Evolutionary conservation across 2,113 vertebrate species (phyloP).

Genomic region (Sander vitreus): DNA sequence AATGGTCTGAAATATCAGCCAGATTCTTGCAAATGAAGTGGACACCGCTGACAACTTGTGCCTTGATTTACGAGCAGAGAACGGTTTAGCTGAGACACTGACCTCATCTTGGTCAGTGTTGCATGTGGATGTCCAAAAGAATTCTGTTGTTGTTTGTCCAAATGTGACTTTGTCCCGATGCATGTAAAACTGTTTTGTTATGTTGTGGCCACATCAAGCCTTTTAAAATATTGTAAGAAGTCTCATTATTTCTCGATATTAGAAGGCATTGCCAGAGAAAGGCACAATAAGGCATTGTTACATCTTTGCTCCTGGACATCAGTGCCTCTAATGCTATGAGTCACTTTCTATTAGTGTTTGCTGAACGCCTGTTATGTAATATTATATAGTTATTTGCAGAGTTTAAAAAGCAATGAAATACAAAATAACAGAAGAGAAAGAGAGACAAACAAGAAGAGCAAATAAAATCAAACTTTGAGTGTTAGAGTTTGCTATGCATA

Average conservation of each 20-base stretch:
- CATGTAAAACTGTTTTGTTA: slow-evolving; percentile 29
- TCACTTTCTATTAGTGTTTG: slow-evolving; percentile 10
- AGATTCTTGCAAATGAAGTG: slow-evolving; percentile 64
- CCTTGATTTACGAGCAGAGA: slow-evolving; percentile 66
- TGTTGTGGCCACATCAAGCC: slow-evolving; percentile 17
- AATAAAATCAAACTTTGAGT: not conserved
- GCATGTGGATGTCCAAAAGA: slow-evolving; percentile 46
- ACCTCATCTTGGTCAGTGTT: slow-evolving; percentile 64
- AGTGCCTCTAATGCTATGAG: not conserved
- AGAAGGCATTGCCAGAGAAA: not conserved
- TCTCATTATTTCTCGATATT: slow-evolving; percentile 1
- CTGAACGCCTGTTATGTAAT: slow-evolving; percentile 20
- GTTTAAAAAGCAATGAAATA: not conserved
- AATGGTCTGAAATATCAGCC: slow-evolving; percentile 65
- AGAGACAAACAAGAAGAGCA: not conserved
- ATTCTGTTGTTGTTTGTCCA: slow-evolving; percentile 39
- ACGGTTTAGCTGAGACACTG: slow-evolving; percentile 51
- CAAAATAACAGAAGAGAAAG: not conserved
- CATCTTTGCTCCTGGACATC: slow-evolving; percentile 7
- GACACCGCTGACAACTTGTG: slow-evolving; percentile 66
- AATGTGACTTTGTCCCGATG: slow-evolving; percentile 35
- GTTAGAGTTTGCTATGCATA: not conserved
- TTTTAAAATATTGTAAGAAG: slow-evolving; percentile 26
- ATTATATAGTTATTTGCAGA: not conserved
- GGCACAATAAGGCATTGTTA: slow-evolving; percentile 7